Evolutionary conservation across 2,113 vertebrate species (phyloP).

Genomic region (Ochotona curzoniae): DNA sequence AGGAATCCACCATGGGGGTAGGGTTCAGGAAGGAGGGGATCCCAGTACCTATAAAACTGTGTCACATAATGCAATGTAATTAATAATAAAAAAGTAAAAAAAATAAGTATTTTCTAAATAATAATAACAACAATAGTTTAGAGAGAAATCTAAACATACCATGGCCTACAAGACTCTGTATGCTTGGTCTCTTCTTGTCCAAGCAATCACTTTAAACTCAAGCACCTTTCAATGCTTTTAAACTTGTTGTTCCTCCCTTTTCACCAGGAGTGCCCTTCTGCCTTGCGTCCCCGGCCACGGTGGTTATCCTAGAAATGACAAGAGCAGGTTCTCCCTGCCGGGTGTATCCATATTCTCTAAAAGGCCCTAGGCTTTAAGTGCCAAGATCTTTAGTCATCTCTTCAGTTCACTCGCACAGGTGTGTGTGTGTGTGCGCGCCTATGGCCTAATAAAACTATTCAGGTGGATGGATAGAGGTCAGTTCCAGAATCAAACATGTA

Average conservation of each 20-base stretch:
- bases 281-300: neutral
- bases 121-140: neutral
- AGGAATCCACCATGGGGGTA: too few relatives aligned
- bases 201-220: too few relatives aligned
- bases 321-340: neutral
- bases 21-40: too few relatives aligned
- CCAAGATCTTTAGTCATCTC: too few relatives aligned
- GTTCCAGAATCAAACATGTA: neutral
- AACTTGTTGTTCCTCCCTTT: neutral
- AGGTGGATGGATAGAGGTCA: neutral
- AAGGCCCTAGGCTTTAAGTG: neutral
- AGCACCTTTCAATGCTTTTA: neutral
- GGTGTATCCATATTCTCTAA: neutral
- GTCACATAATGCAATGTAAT: too few relatives aligned
- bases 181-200: neutral
- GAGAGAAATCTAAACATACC: neutral
- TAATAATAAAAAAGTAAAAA: too few relatives aligned
- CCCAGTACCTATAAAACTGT: too few relatives aligned
- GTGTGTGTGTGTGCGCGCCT: neutral
- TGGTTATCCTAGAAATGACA: neutral
- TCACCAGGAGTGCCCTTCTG: neutral
- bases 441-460: neutral
- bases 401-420: neutral
- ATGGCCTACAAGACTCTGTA: accelerated
- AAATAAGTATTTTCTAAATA: too few relatives aligned